Conservation (phyloP, 1,140 invertebrate genomes). For the Brachionus rotundiformis region DNA sequence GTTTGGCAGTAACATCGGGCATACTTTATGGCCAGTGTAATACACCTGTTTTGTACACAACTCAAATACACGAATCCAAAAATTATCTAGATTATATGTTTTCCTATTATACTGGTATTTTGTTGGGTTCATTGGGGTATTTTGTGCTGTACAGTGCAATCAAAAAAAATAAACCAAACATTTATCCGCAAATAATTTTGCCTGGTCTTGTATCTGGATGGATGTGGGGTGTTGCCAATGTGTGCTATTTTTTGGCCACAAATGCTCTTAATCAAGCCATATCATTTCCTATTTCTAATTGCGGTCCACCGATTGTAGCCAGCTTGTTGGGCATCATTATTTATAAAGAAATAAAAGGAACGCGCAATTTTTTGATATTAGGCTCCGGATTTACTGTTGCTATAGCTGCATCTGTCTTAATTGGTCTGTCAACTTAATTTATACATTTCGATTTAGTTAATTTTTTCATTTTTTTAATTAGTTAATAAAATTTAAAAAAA, state of each 20-base stretch:
- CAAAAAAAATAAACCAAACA: constrained; percentile 60
- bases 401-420: constrained; percentile 24
- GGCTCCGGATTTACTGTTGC: constrained; percentile 20
- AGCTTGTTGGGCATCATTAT: constrained; percentile 54
- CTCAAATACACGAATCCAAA: constrained; percentile 44
- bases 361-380: constrained; percentile 22
- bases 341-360: constrained; percentile 42
- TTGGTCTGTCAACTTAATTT: constrained; percentile 15
- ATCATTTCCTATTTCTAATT: constrained; percentile 63
- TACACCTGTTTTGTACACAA: constrained; percentile 54
- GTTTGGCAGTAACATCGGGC: constrained; percentile 52
- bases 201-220: constrained; percentile 62
- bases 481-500: neutral
- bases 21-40: constrained; percentile 53
- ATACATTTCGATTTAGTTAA: neutral
- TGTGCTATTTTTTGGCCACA: constrained; percentile 65
- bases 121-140: constrained; percentile 60
- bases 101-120: constrained; percentile 65
- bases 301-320: constrained; percentile 54
- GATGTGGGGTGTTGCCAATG: constrained; percentile 64
- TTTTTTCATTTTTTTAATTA: neutral
- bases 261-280: constrained; percentile 62
- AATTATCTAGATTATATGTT: constrained; percentile 65
- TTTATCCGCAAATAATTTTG: constrained; percentile 63
- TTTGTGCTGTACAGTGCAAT: constrained; percentile 62